These are phyloP conservation scores for Bactericera cockerelli DNA, from an alignment of 1,140 invertebrate genomes.

Conservation along the genomic window DNA sequence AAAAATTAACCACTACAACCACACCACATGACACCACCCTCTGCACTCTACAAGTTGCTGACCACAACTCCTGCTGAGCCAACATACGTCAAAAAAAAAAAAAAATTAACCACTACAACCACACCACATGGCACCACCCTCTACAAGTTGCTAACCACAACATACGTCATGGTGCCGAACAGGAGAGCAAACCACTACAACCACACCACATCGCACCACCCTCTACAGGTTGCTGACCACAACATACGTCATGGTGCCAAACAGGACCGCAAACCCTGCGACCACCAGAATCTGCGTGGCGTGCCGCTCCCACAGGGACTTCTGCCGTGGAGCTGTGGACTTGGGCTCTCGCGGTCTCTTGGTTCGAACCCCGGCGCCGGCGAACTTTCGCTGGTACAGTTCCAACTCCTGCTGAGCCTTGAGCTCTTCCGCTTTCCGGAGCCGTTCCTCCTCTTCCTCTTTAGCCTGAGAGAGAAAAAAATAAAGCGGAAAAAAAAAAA, in stretches of 20 bases:
- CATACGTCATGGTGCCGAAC: too few relatives aligned
- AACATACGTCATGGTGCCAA: not conserved
- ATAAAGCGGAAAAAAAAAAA: not conserved
- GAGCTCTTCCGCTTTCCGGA: conserved; percentile 39
- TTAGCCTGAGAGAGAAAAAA: too few relatives aligned
- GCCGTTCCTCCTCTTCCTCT: conserved; percentile 31
- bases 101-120: too few relatives aligned
- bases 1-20: too few relatives aligned
- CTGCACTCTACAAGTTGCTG: too few relatives aligned
- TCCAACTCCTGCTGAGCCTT: conserved; percentile 50
- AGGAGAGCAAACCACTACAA: too few relatives aligned
- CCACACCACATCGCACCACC: too few relatives aligned
- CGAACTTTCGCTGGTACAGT: conserved; percentile 53
- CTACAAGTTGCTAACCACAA: too few relatives aligned
- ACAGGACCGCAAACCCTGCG: not conserved
- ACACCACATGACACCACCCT: too few relatives aligned
- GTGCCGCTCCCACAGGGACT: not conserved
- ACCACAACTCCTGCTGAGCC: too few relatives aligned
- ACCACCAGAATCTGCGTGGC: not conserved
- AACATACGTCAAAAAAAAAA: too few relatives aligned
- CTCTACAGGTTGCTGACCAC: not conserved
- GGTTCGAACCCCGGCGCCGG: conserved; percentile 38
- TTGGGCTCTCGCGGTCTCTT: conserved; percentile 26
- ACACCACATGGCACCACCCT: too few relatives aligned
- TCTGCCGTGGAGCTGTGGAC: not conserved